phyloP scores from a whole-genome alignment of 2,888 invertebrate species.

The Sinopyrophorus schimmeli region DNA sequence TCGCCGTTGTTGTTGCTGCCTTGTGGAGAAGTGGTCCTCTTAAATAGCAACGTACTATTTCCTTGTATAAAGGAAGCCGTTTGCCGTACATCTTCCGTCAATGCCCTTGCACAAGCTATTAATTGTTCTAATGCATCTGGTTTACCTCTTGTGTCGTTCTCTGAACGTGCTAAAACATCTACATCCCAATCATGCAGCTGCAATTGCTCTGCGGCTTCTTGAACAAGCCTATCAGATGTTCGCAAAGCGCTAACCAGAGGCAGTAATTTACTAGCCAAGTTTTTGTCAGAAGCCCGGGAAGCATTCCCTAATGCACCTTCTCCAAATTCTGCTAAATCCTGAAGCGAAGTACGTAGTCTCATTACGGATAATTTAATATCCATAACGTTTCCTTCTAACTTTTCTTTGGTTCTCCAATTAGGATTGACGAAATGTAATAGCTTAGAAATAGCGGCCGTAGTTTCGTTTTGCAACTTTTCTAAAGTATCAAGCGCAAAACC shows the following conservation, averaged over 20 bases:
- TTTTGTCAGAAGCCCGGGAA: slow-evolving; percentile 78
- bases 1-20: slow-evolving; percentile 58
- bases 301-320: slow-evolving; percentile 89
- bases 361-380: slow-evolving; percentile 83
- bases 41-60: slow-evolving; percentile 78
- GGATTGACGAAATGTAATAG: slow-evolving; percentile 77
- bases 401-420: slow-evolving; percentile 80
- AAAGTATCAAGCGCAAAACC: slow-evolving; percentile 76
- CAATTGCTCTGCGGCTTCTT: slow-evolving; percentile 73
- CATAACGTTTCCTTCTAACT: slow-evolving; percentile 75
- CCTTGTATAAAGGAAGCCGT: slow-evolving; percentile 90
- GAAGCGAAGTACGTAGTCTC: slow-evolving; percentile 76
- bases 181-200: slow-evolving; percentile 78
- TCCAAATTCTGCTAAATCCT: slow-evolving; percentile 86
- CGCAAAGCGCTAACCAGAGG: slow-evolving; percentile 79
- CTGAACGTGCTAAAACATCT: slow-evolving; percentile 30
- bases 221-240: slow-evolving; percentile 78
- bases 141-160: slow-evolving; percentile 58
- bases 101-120: slow-evolving; percentile 81
- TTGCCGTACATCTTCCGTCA: slow-evolving; percentile 87
- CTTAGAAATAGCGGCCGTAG: slow-evolving; percentile 78
- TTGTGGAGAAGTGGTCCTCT: slow-evolving; percentile 58
- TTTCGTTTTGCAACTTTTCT: slow-evolving; percentile 76
- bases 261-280: slow-evolving; percentile 68
- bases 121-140: slow-evolving; percentile 88